A percentile compares a stretch with the other conserved stretches of the same genome.
These are phyloP conservation scores for Lepeophtheirus salmonis DNA, from an alignment of 1,140 invertebrate species.

Conservation along the genomic window DNA sequence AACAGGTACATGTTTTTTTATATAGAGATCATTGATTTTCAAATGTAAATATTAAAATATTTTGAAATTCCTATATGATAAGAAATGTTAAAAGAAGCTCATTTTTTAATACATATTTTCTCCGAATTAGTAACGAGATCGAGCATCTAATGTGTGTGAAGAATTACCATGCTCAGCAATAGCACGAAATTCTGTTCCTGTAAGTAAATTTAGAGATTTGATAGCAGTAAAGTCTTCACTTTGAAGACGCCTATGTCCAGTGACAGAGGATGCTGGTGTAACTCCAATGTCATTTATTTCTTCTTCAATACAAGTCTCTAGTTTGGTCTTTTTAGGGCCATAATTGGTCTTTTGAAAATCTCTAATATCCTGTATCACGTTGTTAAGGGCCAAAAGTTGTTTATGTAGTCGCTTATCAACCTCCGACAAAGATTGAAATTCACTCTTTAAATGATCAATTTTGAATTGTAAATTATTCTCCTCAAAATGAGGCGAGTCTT, in stretches of 20 bases:
- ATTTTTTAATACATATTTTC: neutral
- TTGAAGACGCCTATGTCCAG: neutral
- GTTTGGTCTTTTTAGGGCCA: neutral
- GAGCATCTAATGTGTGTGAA: neutral
- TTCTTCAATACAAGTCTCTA: neutral
- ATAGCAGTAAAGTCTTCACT: neutral
- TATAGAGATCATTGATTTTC: no score
- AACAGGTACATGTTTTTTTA: no score
- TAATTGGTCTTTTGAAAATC: neutral
- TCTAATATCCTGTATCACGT: neutral
- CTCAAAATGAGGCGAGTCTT: neutral
- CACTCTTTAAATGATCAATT: neutral
- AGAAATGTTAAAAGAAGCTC: no score
- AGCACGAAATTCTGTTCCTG: neutral
- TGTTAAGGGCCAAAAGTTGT: neutral
- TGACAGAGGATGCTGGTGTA: neutral
- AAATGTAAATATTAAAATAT: no score
- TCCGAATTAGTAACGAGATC: neutral
- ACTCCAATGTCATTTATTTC: neutral
- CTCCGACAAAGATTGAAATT: neutral
- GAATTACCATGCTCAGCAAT: neutral
- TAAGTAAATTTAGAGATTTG: neutral
- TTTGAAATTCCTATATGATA: no score
- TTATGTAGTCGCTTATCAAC: neutral
- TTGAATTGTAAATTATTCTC: neutral